Base-by-base conservation (phyloP, 2,888 invertebrate species). In the Heteropelma amictum region DNA sequence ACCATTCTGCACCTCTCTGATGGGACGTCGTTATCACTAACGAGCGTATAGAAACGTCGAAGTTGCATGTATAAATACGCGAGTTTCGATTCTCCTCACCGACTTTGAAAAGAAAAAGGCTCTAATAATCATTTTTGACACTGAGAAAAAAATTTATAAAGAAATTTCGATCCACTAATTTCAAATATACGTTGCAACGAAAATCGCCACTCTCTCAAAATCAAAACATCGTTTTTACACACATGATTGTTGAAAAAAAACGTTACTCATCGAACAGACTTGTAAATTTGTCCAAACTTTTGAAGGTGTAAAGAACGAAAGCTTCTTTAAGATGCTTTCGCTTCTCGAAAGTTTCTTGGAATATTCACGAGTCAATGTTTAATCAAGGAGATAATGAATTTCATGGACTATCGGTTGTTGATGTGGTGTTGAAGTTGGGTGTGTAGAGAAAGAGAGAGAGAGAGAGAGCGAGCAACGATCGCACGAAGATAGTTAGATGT, bases 11-110 rank as follows among this genome's bases (percentile, higher is more conserved):
- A 26, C 49, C 53, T 30, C 28, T 12, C 65, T 53, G 63, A 73
- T 53, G 14, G 49, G 56, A 63, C 40, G 61, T 33, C 53, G 51
- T 64, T 64, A 51, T 30, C 61, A 53, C 67, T 74, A 77, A 70
- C 67, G 70, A 73, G 63, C 54, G 71, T 56, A 61, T 70, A 19
- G 21, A 10, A 49, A 77, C 54, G 51, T 35, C 17, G 70, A 28
- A 23, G 47, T 12, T 51, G n/a, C 21, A 30, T 35, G 10, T 23
- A 23, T 35, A 58, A 67, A 40, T 71, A 60, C 58, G 71, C 21
- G 63, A 64, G 60, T 19, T 60, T 72, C 60, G 47, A 47, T 26
- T 19, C 19, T 38, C 33, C 30, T 23, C 19, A 10, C 17, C 45
- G 17, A 23, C 10, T 23, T 19, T 10, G 21, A 23, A 21, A 47